Percentiles rank a stretch among this genome's conserved stretches.
Conservation (phyloP, 2,888 invertebrate genomes). For the Tetranychus piercei region DNA sequence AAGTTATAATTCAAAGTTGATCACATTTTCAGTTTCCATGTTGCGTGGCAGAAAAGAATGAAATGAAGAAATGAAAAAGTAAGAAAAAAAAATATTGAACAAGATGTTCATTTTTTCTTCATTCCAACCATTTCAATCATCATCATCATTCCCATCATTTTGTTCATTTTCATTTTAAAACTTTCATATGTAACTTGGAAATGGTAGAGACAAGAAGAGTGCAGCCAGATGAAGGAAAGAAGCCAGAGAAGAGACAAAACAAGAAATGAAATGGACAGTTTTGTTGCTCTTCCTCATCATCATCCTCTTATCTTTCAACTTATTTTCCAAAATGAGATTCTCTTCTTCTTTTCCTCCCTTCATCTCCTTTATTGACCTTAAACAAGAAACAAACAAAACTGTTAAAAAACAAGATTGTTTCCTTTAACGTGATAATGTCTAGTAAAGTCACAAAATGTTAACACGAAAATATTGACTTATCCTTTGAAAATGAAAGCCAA, state of each 20-base stretch:
- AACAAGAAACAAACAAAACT: too few relatives aligned
- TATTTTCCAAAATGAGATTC: not conserved
- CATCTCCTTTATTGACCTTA: not conserved
- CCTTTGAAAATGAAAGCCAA: too few relatives aligned
- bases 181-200: not conserved
- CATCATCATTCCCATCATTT: not conserved
- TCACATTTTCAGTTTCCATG: not conserved
- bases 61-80: not conserved
- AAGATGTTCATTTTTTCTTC: not conserved
- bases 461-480: too few relatives aligned
- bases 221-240: too few relatives aligned
- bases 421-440: too few relatives aligned
- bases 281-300: not conserved
- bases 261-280: not conserved
- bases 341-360: not conserved
- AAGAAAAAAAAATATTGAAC: not conserved
- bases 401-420: too few relatives aligned
- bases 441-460: too few relatives aligned
- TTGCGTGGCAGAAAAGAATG: not conserved
- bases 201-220: too few relatives aligned
- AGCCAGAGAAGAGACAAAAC: not conserved
- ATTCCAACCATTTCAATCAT: not conserved
- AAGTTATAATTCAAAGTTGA: too few relatives aligned
- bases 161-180: not conserved
- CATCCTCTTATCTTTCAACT: not conserved